Base-by-base conservation (phyloP, 2,797 vertebrate genomes). In the Craterocephalus amniculus region DNA sequence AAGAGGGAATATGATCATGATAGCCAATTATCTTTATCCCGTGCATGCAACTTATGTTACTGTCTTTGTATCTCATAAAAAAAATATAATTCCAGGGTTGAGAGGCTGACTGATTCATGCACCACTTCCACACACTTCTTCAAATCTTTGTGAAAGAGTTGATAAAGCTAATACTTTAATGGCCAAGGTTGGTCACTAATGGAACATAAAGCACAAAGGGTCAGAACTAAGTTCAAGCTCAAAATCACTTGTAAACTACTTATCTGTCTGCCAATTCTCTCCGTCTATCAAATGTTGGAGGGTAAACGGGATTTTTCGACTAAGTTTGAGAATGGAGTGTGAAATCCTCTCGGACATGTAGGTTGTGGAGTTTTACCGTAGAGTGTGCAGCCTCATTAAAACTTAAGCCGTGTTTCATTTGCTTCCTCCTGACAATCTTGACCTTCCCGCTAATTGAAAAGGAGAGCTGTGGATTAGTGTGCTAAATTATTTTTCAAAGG, bases 381-480 rank as follows among this genome's bases (percentile, higher is more conserved):
- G 60, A 24, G 67, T 55, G 52, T 60, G 71, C 63, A 59, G 79
- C 68, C 75, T 88, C 80, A 87, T 88, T 88, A 85, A 83, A 90
- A 80, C 60, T 73, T 68, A 48, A 77, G 70, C 65, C 34, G 52
- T 76, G 79, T 78, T 87, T 88, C 80, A 88, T 89, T 85, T 84
- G 64, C 83, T 80, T 81, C 83, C 64, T 31, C 74, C 67, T 83
- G 83, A 89, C 87, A 86, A 77, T 78, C 66, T 73, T 89, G 89
- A 88, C 88, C 86, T 90, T 89, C 83, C 72, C 54, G 1, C 78
- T 88, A 90, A 90, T 89, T 90, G 81, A 87, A 87, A 88, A 83
- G 63, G 78, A 87, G 84, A 82, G 76, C 72, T 74, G 43, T 34
- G 70, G 74, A 90, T 87, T 87, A 83, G 72, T 71, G 80, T 58